Evolutionary conservation across 2,797 vertebrate species (phyloP).

Genomic region (Chaetophractus vellerosus): DNA sequence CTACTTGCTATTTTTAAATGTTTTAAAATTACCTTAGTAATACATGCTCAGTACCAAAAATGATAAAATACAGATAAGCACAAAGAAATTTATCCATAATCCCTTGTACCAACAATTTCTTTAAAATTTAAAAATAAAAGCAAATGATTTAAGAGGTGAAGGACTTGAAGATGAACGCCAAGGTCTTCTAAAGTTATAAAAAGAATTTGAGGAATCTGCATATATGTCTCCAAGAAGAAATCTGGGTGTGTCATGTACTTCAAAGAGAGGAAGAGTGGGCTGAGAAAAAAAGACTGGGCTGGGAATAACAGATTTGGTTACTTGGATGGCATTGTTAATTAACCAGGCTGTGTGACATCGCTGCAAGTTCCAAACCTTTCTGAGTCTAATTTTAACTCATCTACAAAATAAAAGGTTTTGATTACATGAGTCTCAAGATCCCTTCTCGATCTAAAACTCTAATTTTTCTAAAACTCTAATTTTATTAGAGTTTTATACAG

Average conservation of each 20-base stretch:
- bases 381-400: constrained; percentile 15
- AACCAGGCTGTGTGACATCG: not conserved
- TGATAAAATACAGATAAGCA: constrained; percentile 42
- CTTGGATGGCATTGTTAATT: not conserved
- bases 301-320: constrained; percentile 35
- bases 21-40: constrained; percentile 22
- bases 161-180: constrained; percentile 17
- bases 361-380: constrained; percentile 12
- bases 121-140: constrained; percentile 44
- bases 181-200: constrained; percentile 51
- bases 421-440: not conserved
- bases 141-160: constrained; percentile 55
- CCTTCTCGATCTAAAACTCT: constrained; percentile 50
- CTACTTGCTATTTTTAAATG: constrained; percentile 62
- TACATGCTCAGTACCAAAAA: constrained; percentile 2
- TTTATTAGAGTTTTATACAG: constrained; percentile 10
- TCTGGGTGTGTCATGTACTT: not conserved
- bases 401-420: constrained; percentile 38
- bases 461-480: constrained; percentile 57
- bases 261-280: not conserved
- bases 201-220: constrained; percentile 44
- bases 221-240: constrained; percentile 43
- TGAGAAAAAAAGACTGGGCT: not conserved
- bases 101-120: not conserved
- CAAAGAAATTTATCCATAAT: constrained; percentile 50